A percentile compares a stretch with the other conserved stretches of the same genome.
Evolutionary conservation across 2,113 vertebrate species (phyloP).

Genomic region (Siniperca knerii): DNA sequence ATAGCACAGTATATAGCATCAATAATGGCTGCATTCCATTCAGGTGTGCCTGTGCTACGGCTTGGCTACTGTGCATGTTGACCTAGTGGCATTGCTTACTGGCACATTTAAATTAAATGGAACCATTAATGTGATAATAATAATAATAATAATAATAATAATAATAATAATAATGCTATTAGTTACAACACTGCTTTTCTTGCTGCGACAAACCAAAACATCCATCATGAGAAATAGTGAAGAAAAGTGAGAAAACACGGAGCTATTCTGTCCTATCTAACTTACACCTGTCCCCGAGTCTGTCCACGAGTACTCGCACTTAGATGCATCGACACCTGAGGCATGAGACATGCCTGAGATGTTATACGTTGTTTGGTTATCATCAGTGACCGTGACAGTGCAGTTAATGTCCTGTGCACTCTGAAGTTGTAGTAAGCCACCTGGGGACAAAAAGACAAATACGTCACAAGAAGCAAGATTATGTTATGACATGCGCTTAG

Average conservation of each 20-base stretch:
- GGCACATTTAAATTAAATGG: not conserved
- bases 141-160: not conserved
- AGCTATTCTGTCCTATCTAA: not conserved
- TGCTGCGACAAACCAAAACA: not conserved
- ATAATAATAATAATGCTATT: not conserved
- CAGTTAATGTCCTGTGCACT: not conserved
- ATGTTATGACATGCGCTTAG: too few species aligned
- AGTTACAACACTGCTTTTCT: not conserved
- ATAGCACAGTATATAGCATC: not conserved
- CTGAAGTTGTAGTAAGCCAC: rapidly evolving
- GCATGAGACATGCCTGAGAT: rapidly evolving
- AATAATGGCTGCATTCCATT: not conserved
- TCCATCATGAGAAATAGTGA: not conserved
- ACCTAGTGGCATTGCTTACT: not conserved
- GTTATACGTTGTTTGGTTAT: not conserved
- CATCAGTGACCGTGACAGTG: not conserved
- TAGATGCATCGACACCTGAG: rapidly evolving
- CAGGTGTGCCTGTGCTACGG: not conserved
- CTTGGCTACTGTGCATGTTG: not conserved
- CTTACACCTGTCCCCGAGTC: not conserved
- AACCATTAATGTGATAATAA: not conserved
- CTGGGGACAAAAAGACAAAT: conserved; percentile 2
- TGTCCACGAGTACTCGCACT: not conserved
- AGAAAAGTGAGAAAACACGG: not conserved
- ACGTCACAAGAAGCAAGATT: too few species aligned